Conservation (phyloP, 2,113 vertebrate genomes). For the Zosterops japonicus region DNA sequence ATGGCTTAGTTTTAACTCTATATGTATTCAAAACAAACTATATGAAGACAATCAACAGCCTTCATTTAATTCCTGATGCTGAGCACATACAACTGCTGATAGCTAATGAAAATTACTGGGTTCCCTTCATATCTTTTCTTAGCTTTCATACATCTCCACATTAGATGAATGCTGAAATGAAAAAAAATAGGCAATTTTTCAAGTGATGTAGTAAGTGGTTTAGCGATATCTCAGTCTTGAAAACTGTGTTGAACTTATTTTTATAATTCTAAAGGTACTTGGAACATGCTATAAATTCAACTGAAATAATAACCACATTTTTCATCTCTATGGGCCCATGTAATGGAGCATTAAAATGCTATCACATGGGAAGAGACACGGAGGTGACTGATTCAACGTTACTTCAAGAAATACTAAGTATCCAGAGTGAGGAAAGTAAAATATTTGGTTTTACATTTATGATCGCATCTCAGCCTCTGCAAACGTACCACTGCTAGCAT, state of each 20-base stretch:
- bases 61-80: background rate
- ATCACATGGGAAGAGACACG: background rate
- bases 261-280: background rate
- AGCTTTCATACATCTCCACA: background rate
- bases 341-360: background rate
- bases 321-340: background rate
- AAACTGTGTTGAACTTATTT: background rate
- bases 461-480: background rate
- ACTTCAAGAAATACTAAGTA: background rate
- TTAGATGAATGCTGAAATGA: background rate
- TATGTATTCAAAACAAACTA: background rate
- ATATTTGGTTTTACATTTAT: background rate
- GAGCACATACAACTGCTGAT: background rate
- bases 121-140: background rate
- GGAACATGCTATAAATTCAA: background rate
- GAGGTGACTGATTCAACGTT: background rate
- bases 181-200: background rate
- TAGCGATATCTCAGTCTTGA: background rate
- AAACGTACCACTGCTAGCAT: background rate
- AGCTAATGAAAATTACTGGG: background rate
- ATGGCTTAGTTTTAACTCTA: background rate
- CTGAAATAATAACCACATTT: background rate
- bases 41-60: background rate
- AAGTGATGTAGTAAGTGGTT: background rate
- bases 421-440: background rate